Evolutionary conservation across 1,140 invertebrate genomes (phyloP).

Genomic region (Drosophila saltans): DNA sequence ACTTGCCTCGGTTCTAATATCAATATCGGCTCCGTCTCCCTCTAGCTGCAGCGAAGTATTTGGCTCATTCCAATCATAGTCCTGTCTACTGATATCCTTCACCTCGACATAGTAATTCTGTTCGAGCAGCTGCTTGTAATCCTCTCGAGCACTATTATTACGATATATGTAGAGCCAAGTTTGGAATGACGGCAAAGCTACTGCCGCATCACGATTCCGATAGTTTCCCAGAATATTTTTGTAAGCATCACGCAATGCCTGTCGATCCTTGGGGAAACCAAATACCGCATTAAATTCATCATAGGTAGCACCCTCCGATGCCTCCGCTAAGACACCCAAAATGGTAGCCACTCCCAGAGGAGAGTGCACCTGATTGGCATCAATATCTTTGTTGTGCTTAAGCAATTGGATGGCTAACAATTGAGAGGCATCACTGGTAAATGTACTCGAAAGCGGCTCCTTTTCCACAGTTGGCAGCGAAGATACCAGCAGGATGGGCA

Average conservation of each 20-base stretch:
- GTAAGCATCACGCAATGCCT: slow-evolving; percentile 73
- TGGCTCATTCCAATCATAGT: slow-evolving; percentile 74
- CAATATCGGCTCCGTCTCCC: slow-evolving; percentile 4
- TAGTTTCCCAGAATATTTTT: slow-evolving; percentile 84
- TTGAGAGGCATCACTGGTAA: slow-evolving; percentile 70
- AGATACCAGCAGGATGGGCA: slow-evolving; percentile 41
- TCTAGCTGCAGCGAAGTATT: slow-evolving; percentile 66
- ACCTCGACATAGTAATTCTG: slow-evolving; percentile 86
- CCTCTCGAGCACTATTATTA: slow-evolving; percentile 86
- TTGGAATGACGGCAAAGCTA: slow-evolving; percentile 85
- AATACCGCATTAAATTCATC: slow-evolving; percentile 85
- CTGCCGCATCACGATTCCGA: slow-evolving; percentile 84
- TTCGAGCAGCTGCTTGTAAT: slow-evolving; percentile 85
- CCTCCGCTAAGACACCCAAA: slow-evolving; percentile 86
- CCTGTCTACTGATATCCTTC: slow-evolving; percentile 84
- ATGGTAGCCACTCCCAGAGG: slow-evolving; percentile 86
- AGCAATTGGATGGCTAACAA: slow-evolving; percentile 75
- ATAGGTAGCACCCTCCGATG: slow-evolving; percentile 85
- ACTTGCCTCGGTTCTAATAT: slow-evolving; percentile 48
- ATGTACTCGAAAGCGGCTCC: slow-evolving; percentile 31
- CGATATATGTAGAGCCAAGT: slow-evolving; percentile 88
- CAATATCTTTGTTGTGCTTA: slow-evolving; percentile 84
- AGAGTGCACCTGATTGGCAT: slow-evolving; percentile 86
- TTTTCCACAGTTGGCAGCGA: slow-evolving; percentile 38
- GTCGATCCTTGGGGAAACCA: slow-evolving; percentile 84